Percentiles rank a stretch among this genome's conserved stretches.
phyloP scores from a whole-genome alignment of 2,888 invertebrate species.

The Brenthis hecate region DNA sequence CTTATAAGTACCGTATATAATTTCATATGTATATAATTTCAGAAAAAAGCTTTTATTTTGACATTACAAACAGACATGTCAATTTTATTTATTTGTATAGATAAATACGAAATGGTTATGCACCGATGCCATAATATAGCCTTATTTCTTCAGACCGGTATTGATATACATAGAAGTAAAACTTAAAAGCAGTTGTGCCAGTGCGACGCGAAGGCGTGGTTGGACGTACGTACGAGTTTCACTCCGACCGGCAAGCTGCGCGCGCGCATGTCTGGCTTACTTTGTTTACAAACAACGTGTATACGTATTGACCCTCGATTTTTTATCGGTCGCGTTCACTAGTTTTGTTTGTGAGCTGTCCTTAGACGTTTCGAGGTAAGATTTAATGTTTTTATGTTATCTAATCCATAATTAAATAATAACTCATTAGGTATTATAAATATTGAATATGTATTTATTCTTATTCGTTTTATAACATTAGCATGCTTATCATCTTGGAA shows the following conservation, averaged over 20 bases:
- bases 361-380: slow-evolving; percentile 25
- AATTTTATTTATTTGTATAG: no score
- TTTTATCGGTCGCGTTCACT: slow-evolving; percentile 24
- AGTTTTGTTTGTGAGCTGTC: slow-evolving; percentile 13
- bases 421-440: background rate
- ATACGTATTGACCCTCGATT: slow-evolving; percentile 19
- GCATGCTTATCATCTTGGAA: no score
- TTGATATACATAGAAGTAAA: background rate
- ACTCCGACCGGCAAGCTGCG: slow-evolving; percentile 40
- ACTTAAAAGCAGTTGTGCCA: background rate
- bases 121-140: background rate
- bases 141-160: background rate
- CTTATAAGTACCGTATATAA: no score
- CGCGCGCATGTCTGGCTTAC: slow-evolving; percentile 29
- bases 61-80: no score
- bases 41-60: no score
- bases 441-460: background rate
- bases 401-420: background rate
- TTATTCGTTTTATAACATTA: no score
- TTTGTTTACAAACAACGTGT: slow-evolving; percentile 55
- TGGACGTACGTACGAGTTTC: slow-evolving; percentile 27
- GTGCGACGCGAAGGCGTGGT: slow-evolving; percentile 21
- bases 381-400: background rate
- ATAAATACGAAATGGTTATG: no score
- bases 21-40: no score